Base-by-base conservation (phyloP, 2,797 vertebrate genomes). In the Tapirus indicus region DNA sequence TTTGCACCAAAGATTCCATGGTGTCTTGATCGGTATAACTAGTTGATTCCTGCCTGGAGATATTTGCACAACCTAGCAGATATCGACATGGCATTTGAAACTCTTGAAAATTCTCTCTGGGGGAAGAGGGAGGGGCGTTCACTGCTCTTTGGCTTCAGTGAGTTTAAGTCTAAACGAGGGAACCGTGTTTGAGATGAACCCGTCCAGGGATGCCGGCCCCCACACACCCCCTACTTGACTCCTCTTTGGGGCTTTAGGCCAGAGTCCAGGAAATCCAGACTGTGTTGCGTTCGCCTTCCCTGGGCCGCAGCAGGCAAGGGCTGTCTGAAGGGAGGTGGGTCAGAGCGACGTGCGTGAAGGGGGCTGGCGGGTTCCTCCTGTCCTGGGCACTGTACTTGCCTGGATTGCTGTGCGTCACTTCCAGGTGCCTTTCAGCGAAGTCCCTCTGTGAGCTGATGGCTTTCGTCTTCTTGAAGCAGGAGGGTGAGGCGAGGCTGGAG, bases 21-120 rank as follows among this genome's bases (percentile, higher is more conserved):
- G 97, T 60, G 56, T 92, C 92, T 82, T 92, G 92, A 86, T 72
- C 0, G 4, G 90, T 90, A 18, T 75, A 97, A 92, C 83, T 91
- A 62, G 87, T 66, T 94, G 94, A 87, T 82, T 94, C 68, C 74
- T 60, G 68, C 93, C 85, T 60, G 52, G 47, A 83, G 88, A 27
- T 96, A 88, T 88, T 97, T 96, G 64, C 71, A 58, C n/a, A 96
- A 29, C 62, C 71, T 69, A 92, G 79, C 20, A 18, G 90, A 78
- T 97, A 95, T 83, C 5, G 66, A 95, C 96, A 69, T 88, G 96
- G 90, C 94, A 91, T 98, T 97, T 97, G 88, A 95, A 97, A 92
- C 91, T 94, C 83, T 92, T 94, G 88, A 95, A 82, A 32, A 83
- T 90, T 78, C 94, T n/a, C n/a, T 38, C 86, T 89, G n/a, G 27